Evolutionary conservation across 2,113 vertebrate species (phyloP), one percentile per base, ranked within the genome.

Genomic region (Caracal caracal): DNA sequence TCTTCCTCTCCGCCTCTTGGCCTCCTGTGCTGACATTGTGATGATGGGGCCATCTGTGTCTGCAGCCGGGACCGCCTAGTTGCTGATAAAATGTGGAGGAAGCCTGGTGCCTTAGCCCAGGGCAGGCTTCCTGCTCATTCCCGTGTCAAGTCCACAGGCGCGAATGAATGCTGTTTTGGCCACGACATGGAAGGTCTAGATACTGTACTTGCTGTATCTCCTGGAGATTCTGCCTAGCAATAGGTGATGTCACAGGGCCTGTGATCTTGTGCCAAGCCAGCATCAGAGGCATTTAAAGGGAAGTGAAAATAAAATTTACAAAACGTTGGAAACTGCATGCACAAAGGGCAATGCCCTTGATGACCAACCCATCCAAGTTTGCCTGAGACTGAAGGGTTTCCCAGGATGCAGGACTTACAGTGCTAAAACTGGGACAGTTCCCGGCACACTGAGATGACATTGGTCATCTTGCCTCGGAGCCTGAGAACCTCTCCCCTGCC

Each of bases 261-360:
- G 11, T 96, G 97, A 96, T 96, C 73, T 49, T n/a, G n/a, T 93
- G 92, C 95, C 97, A 93, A 86, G 73, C 82, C 85, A 49, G 75
- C 86, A 71, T 68, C 49, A 30, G 51, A 90, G 19, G 63, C 86
- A n/a, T 92, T 80, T 26, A 30, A 76, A 68, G 76, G 79, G 86
- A 93, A 97, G 43, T 68, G 63, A 95, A 88, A 93, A 92, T 26
- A 91, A 81, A 88, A 56, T 90, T 90, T 53, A 76, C 35, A 84
- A n/a, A 65, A 66, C 3, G 35, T 86, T 96, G 87, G 73, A 93
- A 82, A 83, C 3, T 16, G 33, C 56, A 35, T 66, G 75, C 78
- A 47, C 51, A 40, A 2, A 24, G 47, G 75, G 24, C 56, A 35
- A 9, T 65, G 93, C 56, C 20, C 17, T 26, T 59, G 10, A 33